Percentiles rank a stretch among this genome's conserved stretches.
phyloP scores from a whole-genome alignment of 2,113 vertebrate species.

The Ondatra zibethicus region DNA sequence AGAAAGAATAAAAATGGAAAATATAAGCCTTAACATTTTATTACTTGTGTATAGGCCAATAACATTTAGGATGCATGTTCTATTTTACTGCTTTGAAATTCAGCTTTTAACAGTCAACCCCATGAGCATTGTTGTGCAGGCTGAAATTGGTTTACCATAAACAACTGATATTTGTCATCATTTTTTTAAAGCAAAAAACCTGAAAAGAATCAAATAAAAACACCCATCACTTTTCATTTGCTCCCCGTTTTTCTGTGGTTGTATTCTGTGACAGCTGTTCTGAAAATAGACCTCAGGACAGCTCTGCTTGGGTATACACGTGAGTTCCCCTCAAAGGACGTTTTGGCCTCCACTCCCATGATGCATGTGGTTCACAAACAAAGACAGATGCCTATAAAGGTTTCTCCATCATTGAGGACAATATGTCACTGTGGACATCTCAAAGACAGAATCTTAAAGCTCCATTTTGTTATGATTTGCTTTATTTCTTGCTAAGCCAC shows the following conservation, averaged over 20 bases:
- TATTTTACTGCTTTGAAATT: not conserved
- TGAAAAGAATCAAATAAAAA: conserved; percentile 28
- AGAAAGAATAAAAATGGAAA: not conserved
- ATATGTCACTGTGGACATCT: not conserved
- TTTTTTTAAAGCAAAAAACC: not conserved
- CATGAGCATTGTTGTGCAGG: not conserved
- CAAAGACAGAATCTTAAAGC: not conserved
- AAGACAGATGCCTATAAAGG: not conserved
- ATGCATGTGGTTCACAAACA: conserved; percentile 34
- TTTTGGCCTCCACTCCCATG: not conserved
- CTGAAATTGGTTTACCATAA: not conserved
- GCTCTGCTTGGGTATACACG: conserved; percentile 12
- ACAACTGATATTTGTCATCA: not conserved
- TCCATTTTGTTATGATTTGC: not conserved
- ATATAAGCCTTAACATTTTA: not conserved
- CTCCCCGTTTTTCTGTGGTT: not conserved
- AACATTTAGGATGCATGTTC: conserved; percentile 23
- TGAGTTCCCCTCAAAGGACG: conserved; percentile 59
- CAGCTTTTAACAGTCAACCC: not conserved
- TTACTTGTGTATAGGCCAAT: not conserved
- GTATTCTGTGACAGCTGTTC: conserved; percentile 45
- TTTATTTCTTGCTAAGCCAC: conserved; percentile 28
- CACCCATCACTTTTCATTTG: not conserved
- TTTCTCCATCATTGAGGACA: not conserved
- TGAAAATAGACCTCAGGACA: conserved; percentile 32